Conservation (phyloP, 1,140 invertebrate genomes). For the Sarcophaga bullata region DNA sequence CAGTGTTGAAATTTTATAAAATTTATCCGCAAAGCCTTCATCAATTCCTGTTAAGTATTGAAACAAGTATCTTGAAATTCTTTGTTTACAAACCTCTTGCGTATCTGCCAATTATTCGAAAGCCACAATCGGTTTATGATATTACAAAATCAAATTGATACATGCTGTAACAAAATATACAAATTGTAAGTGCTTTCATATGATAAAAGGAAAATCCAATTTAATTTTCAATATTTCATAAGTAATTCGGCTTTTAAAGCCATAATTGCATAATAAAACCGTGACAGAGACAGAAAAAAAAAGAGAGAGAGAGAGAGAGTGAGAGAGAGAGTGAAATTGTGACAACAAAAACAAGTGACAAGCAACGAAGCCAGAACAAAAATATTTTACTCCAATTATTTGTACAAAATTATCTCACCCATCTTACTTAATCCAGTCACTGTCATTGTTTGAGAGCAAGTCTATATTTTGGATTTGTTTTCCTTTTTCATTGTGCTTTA, state of each 20-base stretch:
- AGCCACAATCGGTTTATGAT: too few species aligned
- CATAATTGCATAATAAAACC: constrained; percentile 26
- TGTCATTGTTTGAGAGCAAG: constrained; percentile 37
- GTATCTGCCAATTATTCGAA: too few species aligned
- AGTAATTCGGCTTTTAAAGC: constrained; percentile 7
- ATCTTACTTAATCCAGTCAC: constrained; percentile 38
- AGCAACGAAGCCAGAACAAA: background rate
- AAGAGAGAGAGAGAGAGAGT: background rate
- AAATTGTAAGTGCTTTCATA: too few species aligned
- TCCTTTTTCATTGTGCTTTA: background rate
- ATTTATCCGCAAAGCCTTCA: too few species aligned
- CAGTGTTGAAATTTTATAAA: too few species aligned
- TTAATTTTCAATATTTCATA: constrained; percentile 11
- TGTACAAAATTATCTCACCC: constrained; percentile 38
- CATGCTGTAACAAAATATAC: too few species aligned
- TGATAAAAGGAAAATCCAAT: constrained; percentile 9
- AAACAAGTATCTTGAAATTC: too few species aligned
- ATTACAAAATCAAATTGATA: too few species aligned
- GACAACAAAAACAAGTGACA: background rate
- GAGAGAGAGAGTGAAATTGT: background rate
- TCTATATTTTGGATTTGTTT: constrained; percentile 22
- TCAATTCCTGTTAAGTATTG: too few species aligned
- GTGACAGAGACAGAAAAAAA: background rate
- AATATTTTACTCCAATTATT: constrained; percentile 37
- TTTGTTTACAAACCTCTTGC: too few species aligned